Conservation (phyloP, 2,888 invertebrate species). For the Athrips mouffetella region DNA sequence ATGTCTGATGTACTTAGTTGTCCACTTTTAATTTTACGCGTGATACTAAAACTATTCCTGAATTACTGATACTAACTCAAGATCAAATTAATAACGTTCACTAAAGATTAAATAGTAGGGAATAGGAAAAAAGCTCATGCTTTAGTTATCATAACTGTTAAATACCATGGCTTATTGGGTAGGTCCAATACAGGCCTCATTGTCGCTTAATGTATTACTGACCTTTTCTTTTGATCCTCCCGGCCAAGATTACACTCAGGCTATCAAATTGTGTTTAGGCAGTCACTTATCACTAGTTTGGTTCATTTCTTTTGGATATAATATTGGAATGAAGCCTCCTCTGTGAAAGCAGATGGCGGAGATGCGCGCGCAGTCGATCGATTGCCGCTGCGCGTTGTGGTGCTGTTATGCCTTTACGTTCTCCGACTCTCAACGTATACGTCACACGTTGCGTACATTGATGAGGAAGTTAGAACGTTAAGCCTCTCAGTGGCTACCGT, state of each 20-base stretch:
- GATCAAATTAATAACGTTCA: too few species aligned
- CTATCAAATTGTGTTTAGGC: constrained; percentile 36
- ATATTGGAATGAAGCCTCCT: constrained; percentile 56
- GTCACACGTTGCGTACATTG: constrained; percentile 75
- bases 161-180: not conserved
- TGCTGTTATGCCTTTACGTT: constrained; percentile 53
- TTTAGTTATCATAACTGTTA: not conserved
- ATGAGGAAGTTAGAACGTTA: constrained; percentile 47
- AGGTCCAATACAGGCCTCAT: not conserved
- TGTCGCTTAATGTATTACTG: constrained; percentile 32
- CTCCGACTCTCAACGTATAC: constrained; percentile 63
- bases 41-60: too few species aligned
- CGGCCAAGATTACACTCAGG: constrained; percentile 29
- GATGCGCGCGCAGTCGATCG: constrained; percentile 75
- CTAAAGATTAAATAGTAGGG: not conserved
- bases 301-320: constrained; percentile 70
- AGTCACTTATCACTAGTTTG: constrained; percentile 66
- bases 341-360: constrained; percentile 57
- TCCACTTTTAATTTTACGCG: too few species aligned
- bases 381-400: constrained; percentile 61
- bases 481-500: constrained; percentile 45
- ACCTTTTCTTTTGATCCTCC: constrained; percentile 41
- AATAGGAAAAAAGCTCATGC: not conserved
- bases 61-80: too few species aligned
- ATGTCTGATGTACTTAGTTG: too few species aligned